These are phyloP conservation scores for Argynnis bischoffii DNA, from an alignment of 2,888 invertebrate species.

Conservation along the genomic window DNA sequence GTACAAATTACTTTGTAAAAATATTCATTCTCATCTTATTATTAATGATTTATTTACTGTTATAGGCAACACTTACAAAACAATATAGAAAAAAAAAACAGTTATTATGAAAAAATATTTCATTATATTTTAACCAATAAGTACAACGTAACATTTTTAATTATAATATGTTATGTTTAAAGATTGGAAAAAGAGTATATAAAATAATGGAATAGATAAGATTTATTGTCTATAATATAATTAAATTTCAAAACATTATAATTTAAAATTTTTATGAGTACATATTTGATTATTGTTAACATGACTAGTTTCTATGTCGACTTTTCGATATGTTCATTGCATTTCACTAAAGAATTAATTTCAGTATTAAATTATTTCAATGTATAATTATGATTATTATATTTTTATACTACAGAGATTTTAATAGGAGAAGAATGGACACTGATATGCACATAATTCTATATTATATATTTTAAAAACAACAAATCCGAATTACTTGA, in stretches of 20 bases:
- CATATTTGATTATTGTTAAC: slow-evolving; percentile 10
- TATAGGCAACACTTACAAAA: slow-evolving; percentile 77
- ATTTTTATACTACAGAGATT: too few relatives aligned
- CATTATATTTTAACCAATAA: slow-evolving; percentile 71
- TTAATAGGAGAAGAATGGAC: too few relatives aligned
- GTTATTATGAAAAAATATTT: slow-evolving; percentile 74
- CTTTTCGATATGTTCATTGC: slow-evolving; percentile 14
- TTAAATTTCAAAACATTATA: background rate
- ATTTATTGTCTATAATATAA: background rate
- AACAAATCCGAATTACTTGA: too few relatives aligned
- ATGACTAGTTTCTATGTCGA: slow-evolving; percentile 12
- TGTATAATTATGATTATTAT: background rate
- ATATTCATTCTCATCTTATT: slow-evolving; percentile 80
- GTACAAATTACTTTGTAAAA: slow-evolving; percentile 82
- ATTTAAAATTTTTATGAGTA: background rate
- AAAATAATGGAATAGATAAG: slow-evolving; percentile 5
- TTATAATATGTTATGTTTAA: slow-evolving; percentile 38
- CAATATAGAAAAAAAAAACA: slow-evolving; percentile 68
- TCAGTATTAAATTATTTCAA: background rate
- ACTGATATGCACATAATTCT: too few relatives aligned
- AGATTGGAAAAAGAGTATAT: slow-evolving; percentile 28
- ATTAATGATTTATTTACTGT: slow-evolving; percentile 78
- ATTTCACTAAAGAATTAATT: background rate
- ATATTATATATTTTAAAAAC: too few relatives aligned
- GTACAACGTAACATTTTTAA: slow-evolving; percentile 58